Conservation (phyloP, 2,888 invertebrate genomes). For the Cerastis leucographa region DNA sequence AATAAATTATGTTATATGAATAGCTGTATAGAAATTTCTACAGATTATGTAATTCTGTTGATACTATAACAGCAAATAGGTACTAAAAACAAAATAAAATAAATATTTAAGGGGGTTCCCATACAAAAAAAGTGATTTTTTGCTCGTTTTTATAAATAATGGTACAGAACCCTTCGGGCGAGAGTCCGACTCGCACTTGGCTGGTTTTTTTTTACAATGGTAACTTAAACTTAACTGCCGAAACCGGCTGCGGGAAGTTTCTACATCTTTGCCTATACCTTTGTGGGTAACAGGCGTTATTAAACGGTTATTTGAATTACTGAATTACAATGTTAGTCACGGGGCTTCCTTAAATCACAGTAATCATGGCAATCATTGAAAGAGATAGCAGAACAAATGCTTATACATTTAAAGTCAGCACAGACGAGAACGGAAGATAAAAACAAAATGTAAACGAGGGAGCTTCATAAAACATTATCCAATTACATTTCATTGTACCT, state of each 20-base stretch:
- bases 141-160: no score
- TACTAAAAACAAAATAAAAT: no score
- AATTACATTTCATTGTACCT: slow-evolving; percentile 53
- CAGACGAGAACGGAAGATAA: slow-evolving; percentile 22
- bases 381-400: slow-evolving; percentile 18
- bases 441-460: slow-evolving; percentile 40
- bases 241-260: background rate
- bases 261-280: background rate
- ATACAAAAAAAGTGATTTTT: no score
- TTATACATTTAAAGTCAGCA: slow-evolving; percentile 18
- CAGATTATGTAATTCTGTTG: no score
- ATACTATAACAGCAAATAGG: no score
- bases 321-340: background rate
- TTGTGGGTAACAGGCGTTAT: background rate
- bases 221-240: background rate
- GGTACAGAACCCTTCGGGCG: no score
- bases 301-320: background rate
- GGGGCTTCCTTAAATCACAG: background rate
- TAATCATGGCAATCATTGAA: background rate
- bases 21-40: no score
- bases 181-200: no score
- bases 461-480: slow-evolving; percentile 48
- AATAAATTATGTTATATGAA: no score
- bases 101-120: no score
- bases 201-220: background rate